Evolutionary conservation across 92 coral and sea anemone species (phyloP), one percentile per base, ranked within the genome.

Genomic region (Blastomussa wellsi): DNA sequence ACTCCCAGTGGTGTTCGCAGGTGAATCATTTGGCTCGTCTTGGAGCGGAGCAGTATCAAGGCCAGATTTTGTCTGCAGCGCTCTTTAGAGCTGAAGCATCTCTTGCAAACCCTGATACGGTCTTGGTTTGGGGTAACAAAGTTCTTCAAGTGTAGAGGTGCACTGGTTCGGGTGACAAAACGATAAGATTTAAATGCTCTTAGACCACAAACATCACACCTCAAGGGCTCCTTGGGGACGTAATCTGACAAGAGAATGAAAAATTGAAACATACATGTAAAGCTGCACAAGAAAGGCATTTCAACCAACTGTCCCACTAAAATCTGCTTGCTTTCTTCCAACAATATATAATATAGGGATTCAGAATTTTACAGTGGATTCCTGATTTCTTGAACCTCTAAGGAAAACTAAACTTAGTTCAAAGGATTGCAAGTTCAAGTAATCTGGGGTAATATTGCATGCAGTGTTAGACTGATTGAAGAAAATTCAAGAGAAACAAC

Each of bases 131-230:
- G 94, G 24, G 92, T 91, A 67, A 96, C 91, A 74, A 95, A 95
- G 77, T 86, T 88, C 72, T 93, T 93, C 19, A 96, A 86, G 75
- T 96, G 98, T 0, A 77, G 65, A 10, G 99, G 99, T 6, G 99
- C 99, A 60, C 88, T 88, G 65, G 90, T 84, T 49, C 95, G 94
- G 81, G 86, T 96, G 73, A 91, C 80, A 84, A 90, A 96, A n/a
- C 99, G 99, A 52, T 96, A 96, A 33, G 97, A 95, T 74, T 95
- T 96, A 88, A 89, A 94, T 14, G 90, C 96, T 53, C 98, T 91
- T 17, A 96, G 83, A 20, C 97, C 98, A 81, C 99, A 96, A 28
- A 96, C 97, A 53, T 96, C 98, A 67, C 99, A 96, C 79, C 99
- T 89, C 90, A 90, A 74, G 28, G 95, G 98, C 65, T 78, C 74